Evolutionary conservation across 2,888 invertebrate genomes (phyloP), one percentile per base, ranked within the genome.

Genomic region (Ethmia dodecea): DNA sequence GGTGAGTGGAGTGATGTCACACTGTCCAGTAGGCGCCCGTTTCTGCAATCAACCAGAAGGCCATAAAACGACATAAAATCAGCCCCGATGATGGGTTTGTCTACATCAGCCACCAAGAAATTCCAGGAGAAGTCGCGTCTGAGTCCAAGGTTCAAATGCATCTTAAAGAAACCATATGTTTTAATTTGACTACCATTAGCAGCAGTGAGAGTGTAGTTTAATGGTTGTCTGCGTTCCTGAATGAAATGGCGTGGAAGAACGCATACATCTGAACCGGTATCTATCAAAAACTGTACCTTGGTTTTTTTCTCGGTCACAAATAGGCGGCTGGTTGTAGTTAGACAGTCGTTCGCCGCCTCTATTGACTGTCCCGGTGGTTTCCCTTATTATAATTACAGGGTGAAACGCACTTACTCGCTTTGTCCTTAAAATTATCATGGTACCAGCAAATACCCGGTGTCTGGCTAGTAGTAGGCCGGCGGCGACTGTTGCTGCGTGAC

Each of bases 281-380:
- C 45, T 1, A 42, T 24, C 2, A 56, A 33, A 38, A 43, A 55
- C 28, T 42, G 44, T n/a, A 31, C 38, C n/a, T n/a, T n/a, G n/a
- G n/a, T n/a, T n/a, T n/a, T n/a, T n/a, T n/a, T n/a, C n/a, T n/a
- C n/a, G 1, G 42, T 44, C 5, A 55, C 34, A 25, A 50, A 54
- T 22, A 54, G 32, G 42, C 50, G 33, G 30, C 35, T 25, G 5
- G 40, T 8, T 11, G 24, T 10, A 12, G 35, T n/a, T n/a, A n/a
- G 44, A 33, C 39, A 42, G 33, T 38, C 41, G 37, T 37, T 34
- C 2, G 37, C 37, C 35, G 45, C 43, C 25, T 37, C 29, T 37
- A 18, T 18, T 9, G 18, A 18, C 18, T 9, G 18, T 18, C 18
- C 8, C 3, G 8, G 2, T 9, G 8, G 36, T 44, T 45, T 43